Conservation (phyloP, 2,113 vertebrate genomes). For the Protobothrops flavoviridis region DNA sequence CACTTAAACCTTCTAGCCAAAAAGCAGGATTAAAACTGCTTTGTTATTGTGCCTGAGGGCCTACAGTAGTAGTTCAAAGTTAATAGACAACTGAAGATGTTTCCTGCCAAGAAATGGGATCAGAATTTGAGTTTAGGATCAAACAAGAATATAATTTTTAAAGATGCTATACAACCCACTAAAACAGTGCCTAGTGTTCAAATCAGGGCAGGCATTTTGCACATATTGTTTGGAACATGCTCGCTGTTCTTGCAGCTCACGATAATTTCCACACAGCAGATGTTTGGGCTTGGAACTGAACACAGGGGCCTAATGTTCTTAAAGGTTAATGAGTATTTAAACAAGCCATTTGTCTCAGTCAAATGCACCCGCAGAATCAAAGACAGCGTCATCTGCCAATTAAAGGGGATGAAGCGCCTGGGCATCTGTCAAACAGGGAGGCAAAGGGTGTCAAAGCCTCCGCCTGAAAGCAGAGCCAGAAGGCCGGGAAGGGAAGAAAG, state of each 20-base stretch:
- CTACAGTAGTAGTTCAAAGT: background rate
- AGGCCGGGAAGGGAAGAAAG: background rate
- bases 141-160: background rate
- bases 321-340: background rate
- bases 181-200: background rate
- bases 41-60: background rate
- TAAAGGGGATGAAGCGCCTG: constrained; percentile 59
- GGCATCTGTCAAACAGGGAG: constrained; percentile 68
- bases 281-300: background rate
- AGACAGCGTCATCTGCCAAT: constrained; percentile 67
- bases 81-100: background rate
- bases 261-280: constrained; percentile 9
- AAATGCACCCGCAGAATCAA: constrained; percentile 50
- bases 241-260: background rate
- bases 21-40: background rate
- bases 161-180: too few species aligned
- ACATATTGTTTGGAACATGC: constrained; percentile 5
- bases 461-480: constrained; percentile 53
- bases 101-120: background rate
- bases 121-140: background rate
- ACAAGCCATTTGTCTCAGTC: constrained; percentile 53
- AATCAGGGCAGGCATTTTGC: background rate
- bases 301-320: background rate
- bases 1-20: background rate
- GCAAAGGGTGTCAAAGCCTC: constrained; percentile 54